These are phyloP conservation scores for Marmota monax DNA, from an alignment of 2,113 vertebrate species.

Conservation along the genomic window DNA sequence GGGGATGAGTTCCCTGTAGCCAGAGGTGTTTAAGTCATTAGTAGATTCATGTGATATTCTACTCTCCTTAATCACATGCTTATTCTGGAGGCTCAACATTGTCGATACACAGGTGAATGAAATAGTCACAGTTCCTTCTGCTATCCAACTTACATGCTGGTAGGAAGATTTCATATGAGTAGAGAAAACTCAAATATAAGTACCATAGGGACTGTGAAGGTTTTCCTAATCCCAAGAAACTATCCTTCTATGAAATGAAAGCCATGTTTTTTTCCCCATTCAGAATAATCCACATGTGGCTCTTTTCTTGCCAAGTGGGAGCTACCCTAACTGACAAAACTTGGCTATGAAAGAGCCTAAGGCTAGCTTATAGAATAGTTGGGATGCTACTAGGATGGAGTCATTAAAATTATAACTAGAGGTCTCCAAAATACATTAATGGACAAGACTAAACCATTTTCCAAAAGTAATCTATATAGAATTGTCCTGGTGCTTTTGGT, in stretches of 20 bases:
- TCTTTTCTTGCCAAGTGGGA: slow-evolving; percentile 8
- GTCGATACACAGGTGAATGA: not conserved
- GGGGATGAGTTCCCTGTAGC: not conserved
- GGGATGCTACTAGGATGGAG: not conserved
- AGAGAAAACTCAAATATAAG: not conserved
- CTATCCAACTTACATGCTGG: not conserved
- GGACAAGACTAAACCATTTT: slow-evolving; percentile 12
- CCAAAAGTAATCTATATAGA: slow-evolving; percentile 16
- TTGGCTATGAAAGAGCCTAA: slow-evolving; percentile 7
- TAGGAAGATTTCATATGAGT: not conserved
- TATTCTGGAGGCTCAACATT: not conserved
- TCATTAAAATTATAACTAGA: not conserved
- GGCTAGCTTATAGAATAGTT: slow-evolving; percentile 14
- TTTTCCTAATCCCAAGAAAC: not conserved
- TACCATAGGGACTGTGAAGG: not conserved
- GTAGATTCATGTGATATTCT: not conserved
- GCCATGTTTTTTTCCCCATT: not conserved
- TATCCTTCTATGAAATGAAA: slow-evolving; percentile 21
- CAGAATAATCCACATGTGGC: not conserved
- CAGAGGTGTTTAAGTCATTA: slow-evolving; percentile 4
- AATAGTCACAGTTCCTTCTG: not conserved
- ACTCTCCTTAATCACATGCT: not conserved
- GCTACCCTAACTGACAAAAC: not conserved
- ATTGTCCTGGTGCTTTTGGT: not conserved
- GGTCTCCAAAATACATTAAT: not conserved